phyloP scores from a whole-genome alignment of 2,888 invertebrate genomes.

The Drosophila melanocephala region DNA sequence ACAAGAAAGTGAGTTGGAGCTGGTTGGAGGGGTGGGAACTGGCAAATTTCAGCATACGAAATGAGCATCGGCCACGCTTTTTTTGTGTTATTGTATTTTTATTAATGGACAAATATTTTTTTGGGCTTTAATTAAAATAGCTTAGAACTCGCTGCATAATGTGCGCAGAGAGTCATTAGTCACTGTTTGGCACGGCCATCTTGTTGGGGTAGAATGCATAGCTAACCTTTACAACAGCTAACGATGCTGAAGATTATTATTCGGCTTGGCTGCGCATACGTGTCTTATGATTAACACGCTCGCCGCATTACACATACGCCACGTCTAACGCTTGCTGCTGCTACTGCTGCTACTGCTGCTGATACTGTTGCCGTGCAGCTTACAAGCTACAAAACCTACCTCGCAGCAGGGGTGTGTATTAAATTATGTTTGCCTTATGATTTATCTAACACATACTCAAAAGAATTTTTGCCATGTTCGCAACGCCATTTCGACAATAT shows the following conservation, averaged over 20 bases:
- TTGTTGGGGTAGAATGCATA: not conserved
- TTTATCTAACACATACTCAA: constrained; percentile 61
- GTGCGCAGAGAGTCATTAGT: constrained; percentile 38
- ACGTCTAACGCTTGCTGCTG: not conserved
- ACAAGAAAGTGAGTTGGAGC: not conserved
- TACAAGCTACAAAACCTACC: constrained; percentile 15
- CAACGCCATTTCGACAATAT: constrained; percentile 51
- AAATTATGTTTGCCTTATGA: constrained; percentile 72
- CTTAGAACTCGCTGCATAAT: constrained; percentile 43
- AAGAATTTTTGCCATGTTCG: constrained; percentile 27
- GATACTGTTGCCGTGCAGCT: constrained; percentile 17
- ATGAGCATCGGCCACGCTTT: constrained; percentile 39
- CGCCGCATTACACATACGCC: constrained; percentile 63
- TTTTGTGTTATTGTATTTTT: constrained; percentile 3
- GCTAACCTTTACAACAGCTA: not conserved
- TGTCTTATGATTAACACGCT: constrained; percentile 69
- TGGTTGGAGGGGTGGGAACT: not conserved
- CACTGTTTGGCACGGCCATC: constrained; percentile 4
- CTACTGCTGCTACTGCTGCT: not conserved
- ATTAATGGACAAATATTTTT: constrained; percentile 42
- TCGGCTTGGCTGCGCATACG: constrained; percentile 49
- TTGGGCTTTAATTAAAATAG: constrained; percentile 61
- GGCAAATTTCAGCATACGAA: constrained; percentile 30
- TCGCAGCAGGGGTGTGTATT: constrained; percentile 38
- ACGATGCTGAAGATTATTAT: constrained; percentile 39